These are phyloP conservation scores for Drosophila bunnanda DNA, from an alignment of 2,888 invertebrate genomes.

Conservation along the genomic window DNA sequence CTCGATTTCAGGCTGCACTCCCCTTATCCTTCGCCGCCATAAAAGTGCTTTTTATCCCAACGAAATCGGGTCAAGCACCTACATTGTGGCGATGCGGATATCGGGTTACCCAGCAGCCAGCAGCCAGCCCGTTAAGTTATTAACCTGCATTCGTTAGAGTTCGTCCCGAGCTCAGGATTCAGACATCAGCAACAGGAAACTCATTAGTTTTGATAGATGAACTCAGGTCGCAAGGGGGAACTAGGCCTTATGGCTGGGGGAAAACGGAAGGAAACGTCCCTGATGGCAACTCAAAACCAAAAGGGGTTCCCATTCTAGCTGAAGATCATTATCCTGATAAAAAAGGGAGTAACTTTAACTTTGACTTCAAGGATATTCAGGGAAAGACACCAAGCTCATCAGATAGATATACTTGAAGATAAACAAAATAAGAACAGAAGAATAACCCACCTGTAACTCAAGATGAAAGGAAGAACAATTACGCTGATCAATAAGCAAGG, in stretches of 20 bases:
- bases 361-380: not conserved
- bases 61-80: conserved; percentile 67
- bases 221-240: not conserved
- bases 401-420: not conserved
- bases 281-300: conserved; percentile 6
- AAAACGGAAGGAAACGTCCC: conserved; percentile 13
- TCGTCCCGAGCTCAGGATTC: conserved; percentile 2
- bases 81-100: conserved; percentile 34
- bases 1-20: conserved; percentile 44
- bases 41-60: conserved; percentile 27
- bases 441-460: not conserved
- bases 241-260: not conserved
- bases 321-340: not conserved
- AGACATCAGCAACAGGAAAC: conserved; percentile 29
- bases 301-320: not conserved
- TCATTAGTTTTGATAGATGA: conserved; percentile 20
- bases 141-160: conserved; percentile 52
- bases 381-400: not conserved
- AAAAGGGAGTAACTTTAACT: not conserved
- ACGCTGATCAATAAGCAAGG: not conserved
- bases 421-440: not conserved
- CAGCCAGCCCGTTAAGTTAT: conserved; percentile 51
- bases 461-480: conserved; percentile 9
- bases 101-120: conserved; percentile 62
- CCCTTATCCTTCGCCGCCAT: conserved; percentile 12